Base-by-base conservation (phyloP, 2,113 vertebrate species). In the Aythya baeri region DNA sequence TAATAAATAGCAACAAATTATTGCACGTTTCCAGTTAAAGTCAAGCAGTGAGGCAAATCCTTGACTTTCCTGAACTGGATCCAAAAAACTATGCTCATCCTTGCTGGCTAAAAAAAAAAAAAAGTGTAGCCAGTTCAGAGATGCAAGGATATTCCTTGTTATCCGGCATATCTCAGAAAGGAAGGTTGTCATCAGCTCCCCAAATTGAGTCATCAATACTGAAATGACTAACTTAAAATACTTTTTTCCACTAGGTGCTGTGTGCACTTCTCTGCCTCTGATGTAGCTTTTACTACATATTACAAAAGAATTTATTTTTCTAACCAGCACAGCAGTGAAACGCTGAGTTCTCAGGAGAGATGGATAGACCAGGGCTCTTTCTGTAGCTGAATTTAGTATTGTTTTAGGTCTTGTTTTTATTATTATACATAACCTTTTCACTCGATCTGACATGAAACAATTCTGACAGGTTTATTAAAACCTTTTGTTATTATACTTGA, bases 381-480 rank as follows among this genome's bases (percentile, higher is more conserved):
- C 82, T 54, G 90, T 72, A 86, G 86, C 73, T 61, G 80, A 52
- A 78, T 74, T 31, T 50, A 12, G 68, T 17, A 55, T 85, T 73
- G 87, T 7, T 85, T 73, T 83, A 70, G 58, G 86, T 70, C 88
- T 88, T 93, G 82, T 89, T 89, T 93, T 93, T 95, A 79, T 95
- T 83, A 88, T 86, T 93, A 84, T 80, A 81, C 89, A 70, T 96
- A 96, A 97, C 95, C 96, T 97, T 97, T 97, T 97, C 97, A 88
- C 36, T 87, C 90, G 66, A 70, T 88, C 80, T 91, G 89, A 94
- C 91, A 87, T 55, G 91, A 87, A 97, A 93, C 93, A 93, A 91
- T 82, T 85, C 90, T 97, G 97, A 97, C 97, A 95, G 91, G 88
- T 95, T 97, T 96, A 97, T 97, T 97, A 96, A 96, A 97, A 93